Conservation (phyloP, 53 echinoderm and acorn worm genomes). For the Patiria pectinifera region DNA sequence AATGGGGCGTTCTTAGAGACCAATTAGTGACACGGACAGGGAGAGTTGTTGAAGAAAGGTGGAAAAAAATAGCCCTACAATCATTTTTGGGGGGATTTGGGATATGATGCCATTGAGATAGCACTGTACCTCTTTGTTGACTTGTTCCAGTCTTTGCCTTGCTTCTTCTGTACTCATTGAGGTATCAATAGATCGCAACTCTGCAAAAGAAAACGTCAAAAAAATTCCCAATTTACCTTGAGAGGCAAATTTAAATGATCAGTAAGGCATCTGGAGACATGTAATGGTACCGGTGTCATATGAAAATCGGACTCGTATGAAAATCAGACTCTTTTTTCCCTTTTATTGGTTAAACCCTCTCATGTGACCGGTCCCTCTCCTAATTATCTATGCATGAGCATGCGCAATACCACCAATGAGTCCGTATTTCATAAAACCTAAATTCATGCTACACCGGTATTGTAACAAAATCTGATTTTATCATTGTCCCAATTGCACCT, state of each 20-base stretch:
- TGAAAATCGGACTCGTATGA: too few species aligned
- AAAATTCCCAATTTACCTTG: too few species aligned
- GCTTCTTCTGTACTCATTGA: conserved; percentile 88
- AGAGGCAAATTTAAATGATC: not conserved
- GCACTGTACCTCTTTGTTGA: conserved; percentile 77
- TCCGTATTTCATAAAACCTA: too few species aligned
- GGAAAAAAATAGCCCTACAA: not conserved
- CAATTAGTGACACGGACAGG: too few species aligned
- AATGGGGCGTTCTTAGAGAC: not conserved
- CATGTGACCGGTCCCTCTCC: too few species aligned
- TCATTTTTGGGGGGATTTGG: too few species aligned
- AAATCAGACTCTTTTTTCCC: not conserved
- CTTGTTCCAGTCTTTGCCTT: conserved; percentile 62
- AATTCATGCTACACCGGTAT: too few species aligned
- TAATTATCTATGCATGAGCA: too few species aligned
- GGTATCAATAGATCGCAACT: conserved; percentile 70
- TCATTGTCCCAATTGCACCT: too few species aligned
- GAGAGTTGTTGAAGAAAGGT: not conserved
- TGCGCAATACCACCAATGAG: too few species aligned
- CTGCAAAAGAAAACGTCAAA: conserved; percentile 39
- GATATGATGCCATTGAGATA: not conserved
- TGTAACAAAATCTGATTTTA: too few species aligned
- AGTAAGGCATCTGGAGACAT: not conserved
- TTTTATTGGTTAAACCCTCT: not conserved
- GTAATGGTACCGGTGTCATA: too few species aligned